These are phyloP conservation scores for Resseliella maxima DNA, from an alignment of 2,888 invertebrate species.

Conservation along the genomic window DNA sequence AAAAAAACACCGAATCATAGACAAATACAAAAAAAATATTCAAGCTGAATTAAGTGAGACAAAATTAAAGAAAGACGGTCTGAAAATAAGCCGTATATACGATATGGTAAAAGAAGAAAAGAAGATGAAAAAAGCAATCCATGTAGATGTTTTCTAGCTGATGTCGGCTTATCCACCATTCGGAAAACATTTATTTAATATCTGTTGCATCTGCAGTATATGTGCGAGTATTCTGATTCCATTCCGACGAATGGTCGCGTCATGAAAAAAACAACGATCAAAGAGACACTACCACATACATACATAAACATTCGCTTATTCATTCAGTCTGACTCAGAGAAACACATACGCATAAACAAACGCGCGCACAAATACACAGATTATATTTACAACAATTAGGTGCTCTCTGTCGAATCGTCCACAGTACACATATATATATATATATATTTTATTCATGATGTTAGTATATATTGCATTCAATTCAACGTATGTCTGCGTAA, in stretches of 20 bases:
- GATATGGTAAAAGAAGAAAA: not conserved
- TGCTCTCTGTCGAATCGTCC: not conserved
- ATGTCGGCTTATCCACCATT: constrained; percentile 53
- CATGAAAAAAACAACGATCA: not conserved
- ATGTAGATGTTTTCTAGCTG: not conserved
- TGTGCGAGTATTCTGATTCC: not conserved
- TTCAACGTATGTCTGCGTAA: constrained; percentile 18
- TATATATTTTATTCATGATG: constrained; percentile 25
- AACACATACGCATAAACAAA: not conserved
- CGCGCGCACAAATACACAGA: too few species aligned
- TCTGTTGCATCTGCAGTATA: constrained; percentile 49
- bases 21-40: constrained; percentile 14
- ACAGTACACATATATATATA: constrained; percentile 28
- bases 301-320: not conserved
- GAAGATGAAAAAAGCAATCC: constrained; percentile 1
- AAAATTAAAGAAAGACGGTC: not conserved
- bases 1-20: not conserved
- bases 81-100: not conserved
- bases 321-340: not conserved
- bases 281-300: not conserved
- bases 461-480: not conserved
- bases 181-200: constrained; percentile 4
- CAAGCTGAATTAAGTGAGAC: not conserved
- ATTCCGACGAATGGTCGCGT: not conserved
- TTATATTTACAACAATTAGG: not conserved